phyloP scores from a whole-genome alignment of 2,113 vertebrate species.

The Trogon melanurus region DNA sequence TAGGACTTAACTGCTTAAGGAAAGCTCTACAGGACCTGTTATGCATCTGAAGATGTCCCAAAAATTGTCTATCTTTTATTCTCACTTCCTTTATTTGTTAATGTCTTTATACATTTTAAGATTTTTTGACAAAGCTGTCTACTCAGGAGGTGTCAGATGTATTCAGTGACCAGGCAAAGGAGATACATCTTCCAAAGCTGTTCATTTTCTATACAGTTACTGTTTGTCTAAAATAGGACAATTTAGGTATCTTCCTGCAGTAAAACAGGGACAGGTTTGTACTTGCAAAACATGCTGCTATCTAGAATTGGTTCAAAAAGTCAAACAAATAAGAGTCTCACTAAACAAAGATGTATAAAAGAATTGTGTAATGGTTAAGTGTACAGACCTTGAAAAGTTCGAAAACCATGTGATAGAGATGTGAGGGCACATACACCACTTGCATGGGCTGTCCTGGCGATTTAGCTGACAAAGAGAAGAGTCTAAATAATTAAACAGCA shows the following conservation, averaged over 20 bases:
- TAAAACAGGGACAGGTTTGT: neutral
- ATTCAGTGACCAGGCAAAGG: neutral
- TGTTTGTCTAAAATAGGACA: neutral
- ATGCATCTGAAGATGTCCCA: neutral
- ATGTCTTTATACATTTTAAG: neutral
- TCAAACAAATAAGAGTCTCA: neutral
- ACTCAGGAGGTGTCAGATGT: neutral
- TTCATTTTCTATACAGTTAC: neutral
- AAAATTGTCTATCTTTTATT: neutral
- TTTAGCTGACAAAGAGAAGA: conserved; percentile 81
- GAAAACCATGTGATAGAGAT: conserved; percentile 99
- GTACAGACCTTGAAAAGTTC: conserved; percentile 96
- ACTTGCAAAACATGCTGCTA: neutral
- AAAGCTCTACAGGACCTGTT: neutral
- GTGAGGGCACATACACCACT: conserved; percentile 96
- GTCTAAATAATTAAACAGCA: conserved; percentile 49
- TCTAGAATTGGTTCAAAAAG: neutral
- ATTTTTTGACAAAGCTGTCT: neutral
- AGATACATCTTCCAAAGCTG: neutral
- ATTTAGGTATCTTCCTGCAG: neutral
- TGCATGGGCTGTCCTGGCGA: conserved; percentile 85
- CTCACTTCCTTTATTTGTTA: neutral
- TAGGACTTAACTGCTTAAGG: neutral
- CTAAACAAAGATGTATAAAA: conserved; percentile 21
- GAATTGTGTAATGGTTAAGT: conserved; percentile 35